phyloP scores from a whole-genome alignment of 2,797 vertebrate species.

The Melanotaenia boesemani region DNA sequence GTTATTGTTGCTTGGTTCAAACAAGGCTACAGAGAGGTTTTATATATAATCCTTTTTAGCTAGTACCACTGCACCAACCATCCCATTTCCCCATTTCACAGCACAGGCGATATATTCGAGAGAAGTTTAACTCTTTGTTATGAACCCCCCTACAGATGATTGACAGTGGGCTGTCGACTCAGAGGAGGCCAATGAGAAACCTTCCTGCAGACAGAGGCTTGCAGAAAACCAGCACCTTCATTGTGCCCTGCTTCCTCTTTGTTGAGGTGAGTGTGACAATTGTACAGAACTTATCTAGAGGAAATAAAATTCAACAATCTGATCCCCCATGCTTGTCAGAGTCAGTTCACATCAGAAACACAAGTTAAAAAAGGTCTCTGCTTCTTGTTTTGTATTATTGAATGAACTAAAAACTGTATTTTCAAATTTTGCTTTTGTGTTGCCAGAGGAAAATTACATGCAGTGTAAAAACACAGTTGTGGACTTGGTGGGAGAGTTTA shows the following conservation, averaged over 20 bases:
- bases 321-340: not conserved
- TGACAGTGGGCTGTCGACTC: slow-evolving; percentile 56
- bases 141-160: slow-evolving; percentile 73
- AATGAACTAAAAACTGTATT: not conserved
- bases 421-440: not conserved
- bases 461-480: not conserved
- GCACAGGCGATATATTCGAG: slow-evolving; percentile 2
- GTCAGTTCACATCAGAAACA: not conserved
- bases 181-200: slow-evolving; percentile 64
- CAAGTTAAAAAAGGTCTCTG: not conserved
- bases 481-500: slow-evolving; percentile 1
- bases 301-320: not conserved
- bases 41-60: not conserved
- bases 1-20: not conserved
- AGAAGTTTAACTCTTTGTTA: slow-evolving; percentile 26
- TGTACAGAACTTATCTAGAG: not conserved
- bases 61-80: not conserved
- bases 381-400: not conserved
- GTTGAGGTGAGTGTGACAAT: slow-evolving; percentile 91
- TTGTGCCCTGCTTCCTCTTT: slow-evolving; percentile 92
- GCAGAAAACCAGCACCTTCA: slow-evolving; percentile 89
- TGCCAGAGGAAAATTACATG: not conserved
- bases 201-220: slow-evolving; percentile 54
- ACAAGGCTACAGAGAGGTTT: not conserved
- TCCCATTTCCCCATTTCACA: not conserved